Evolutionary conservation across 1,140 invertebrate species (phyloP), one percentile per base, ranked within the genome.

Genomic region (Papilio helenus): DNA sequence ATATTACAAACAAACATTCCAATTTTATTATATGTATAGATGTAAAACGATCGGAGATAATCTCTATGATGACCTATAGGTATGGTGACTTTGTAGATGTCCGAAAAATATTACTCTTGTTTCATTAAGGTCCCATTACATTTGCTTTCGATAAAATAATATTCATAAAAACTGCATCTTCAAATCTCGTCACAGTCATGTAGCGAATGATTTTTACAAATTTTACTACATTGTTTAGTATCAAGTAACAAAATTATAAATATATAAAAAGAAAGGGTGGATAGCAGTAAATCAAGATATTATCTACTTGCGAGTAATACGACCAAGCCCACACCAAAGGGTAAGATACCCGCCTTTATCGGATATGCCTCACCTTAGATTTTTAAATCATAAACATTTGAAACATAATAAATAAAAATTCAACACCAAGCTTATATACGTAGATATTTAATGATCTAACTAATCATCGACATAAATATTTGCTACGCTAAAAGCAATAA

Each of bases 231-330:
- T 71, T n/a, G n/a, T n/a, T 79, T 68, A 77, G 8, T 68, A 77
- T 76, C 61, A 20, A 51, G 74, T 61, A 80, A 58, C 16, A 51
- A 72, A 80, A 80, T 82, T 73, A 71, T 77, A 76, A 83, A 84
- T 72, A 80, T 80, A n/a, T n/a, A n/a, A n/a, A n/a, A n/a, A n/a
- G 74, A 79, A 76, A 83, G 81, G 82, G 83, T 80, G 85, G 85
- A 91, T 92, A 93, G 86, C 86, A 86, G 90, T 93, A 92, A 92
- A 93, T 93, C 90, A 92, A 90, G 92, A 93, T 93, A 86, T 88
- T 92, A 93, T 93, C 92, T 87, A 83, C 80, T 79, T 76, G 82
- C 88, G 84, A 88, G 87, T 86, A 90, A 88, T 87, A 88, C 86
- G 83, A 81, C 83, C 81, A 80, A 77, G 86, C 87, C 86, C 86